A percentile compares a stretch with the other conserved stretches of the same genome.
These are phyloP conservation scores for Fregetta grallaria DNA, from an alignment of 2,113 vertebrate genomes.

Conservation along the genomic window DNA sequence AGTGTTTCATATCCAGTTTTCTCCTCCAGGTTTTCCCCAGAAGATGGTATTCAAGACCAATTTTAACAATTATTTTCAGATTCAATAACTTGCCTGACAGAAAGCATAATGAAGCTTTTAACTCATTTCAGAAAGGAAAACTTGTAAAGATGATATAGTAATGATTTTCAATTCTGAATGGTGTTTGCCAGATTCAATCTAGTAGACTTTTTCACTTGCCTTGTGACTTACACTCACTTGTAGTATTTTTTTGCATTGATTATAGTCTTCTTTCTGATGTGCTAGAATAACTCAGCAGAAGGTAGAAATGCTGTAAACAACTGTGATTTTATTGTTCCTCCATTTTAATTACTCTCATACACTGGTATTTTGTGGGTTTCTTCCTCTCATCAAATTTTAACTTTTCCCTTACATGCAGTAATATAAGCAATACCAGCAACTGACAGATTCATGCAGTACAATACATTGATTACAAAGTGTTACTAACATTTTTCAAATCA, in stretches of 20 bases:
- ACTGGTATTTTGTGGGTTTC: not conserved
- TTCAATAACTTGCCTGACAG: not conserved
- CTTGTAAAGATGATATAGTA: not conserved
- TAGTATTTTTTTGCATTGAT: not conserved
- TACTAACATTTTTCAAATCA: not conserved
- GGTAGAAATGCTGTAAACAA: not conserved
- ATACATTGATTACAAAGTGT: not conserved
- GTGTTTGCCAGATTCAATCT: not conserved
- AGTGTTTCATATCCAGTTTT: not conserved
- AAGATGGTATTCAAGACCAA: not conserved
- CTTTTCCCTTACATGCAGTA: not conserved
- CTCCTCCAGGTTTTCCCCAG: not conserved
- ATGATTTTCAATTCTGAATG: not conserved
- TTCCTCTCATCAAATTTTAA: not conserved
- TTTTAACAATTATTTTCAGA: not conserved
- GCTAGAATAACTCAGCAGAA: conserved; percentile 16
- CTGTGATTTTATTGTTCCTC: not conserved
- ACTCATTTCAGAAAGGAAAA: not conserved
- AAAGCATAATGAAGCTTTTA: not conserved
- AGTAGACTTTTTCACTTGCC: not conserved
- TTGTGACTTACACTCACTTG: not conserved
- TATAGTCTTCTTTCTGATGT: not conserved
- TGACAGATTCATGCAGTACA: not conserved
- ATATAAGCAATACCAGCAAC: not conserved
- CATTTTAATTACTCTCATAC: not conserved